Evolutionary conservation across 2,797 vertebrate species (phyloP), one percentile per base, ranked within the genome.

Genomic region (Sebastes oblongus): DNA sequence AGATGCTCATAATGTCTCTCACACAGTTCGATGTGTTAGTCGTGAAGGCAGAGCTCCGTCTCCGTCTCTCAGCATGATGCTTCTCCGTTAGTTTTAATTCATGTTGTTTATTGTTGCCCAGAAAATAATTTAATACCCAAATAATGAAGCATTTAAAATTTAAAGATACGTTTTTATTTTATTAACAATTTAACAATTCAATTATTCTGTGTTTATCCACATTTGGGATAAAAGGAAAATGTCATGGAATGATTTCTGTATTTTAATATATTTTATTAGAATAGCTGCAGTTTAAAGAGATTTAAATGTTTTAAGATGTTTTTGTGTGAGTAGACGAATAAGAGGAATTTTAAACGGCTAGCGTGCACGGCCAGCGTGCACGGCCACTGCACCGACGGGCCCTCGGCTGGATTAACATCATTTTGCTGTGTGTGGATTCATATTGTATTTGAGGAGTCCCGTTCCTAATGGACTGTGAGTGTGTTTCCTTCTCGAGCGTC

Each of bases 401-500:
- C 62, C 34, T 72, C 2, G 6, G 73, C 9, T 29, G 74, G 82
- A 93, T 92, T 87, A 83, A 79, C 88, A 86, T 84, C n/a, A 89
- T 87, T 82, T 79, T 34, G 66, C 79, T 87, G 83, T 85, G 82
- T 72, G 75, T 78, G 89, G 90, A 93, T 90, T 84, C 76, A 82
- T 86, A 85, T 89, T 42, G 86, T 86, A 79, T 92, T 81, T 87
- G 73, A 87, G 68, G 56, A 86, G 73, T 80, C 72, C 81, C 61
- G 50, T 91, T 83, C 82, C 75, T 89, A 91, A 92, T 93, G 82
- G 66, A 86, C 75, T 80, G 52, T 83, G 91, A 91, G 81, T 81
- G 83, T 65, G 89, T 85, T 93, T 94, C 86, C 91, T 90, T 91
- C 82, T 77, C 27, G 75, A 88, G 81, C 64, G 69, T 79, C 85